A percentile compares a stretch with the other conserved stretches of the same genome.
Conservation (phyloP, 1,140 invertebrate genomes). For the Cyclina sinensis region DNA sequence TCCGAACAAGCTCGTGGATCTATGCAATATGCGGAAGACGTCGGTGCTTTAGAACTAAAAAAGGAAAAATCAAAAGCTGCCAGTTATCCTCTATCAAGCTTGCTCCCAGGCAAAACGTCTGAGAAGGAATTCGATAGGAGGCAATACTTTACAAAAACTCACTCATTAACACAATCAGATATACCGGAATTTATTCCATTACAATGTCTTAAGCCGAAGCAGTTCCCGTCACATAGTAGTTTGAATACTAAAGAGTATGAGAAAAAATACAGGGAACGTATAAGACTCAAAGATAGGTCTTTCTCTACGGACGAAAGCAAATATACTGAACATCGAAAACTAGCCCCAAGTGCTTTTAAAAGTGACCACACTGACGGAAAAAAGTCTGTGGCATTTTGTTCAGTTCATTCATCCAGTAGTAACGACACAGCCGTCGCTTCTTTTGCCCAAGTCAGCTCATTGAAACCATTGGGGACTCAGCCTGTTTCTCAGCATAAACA, state of each 20-base stretch:
- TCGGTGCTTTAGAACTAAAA: background rate
- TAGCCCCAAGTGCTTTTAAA: background rate
- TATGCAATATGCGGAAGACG: background rate
- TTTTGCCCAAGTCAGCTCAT: background rate
- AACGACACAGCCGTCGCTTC: background rate
- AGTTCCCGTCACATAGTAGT: background rate
- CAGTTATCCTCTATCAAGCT: too few species aligned
- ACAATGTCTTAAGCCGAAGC: background rate
- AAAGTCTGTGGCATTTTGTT: slow-evolving; percentile 24
- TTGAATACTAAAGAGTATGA: background rate
- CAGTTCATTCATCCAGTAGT: background rate
- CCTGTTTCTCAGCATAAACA: slow-evolving; percentile 22
- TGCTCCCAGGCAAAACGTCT: background rate
- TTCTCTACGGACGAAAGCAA: background rate
- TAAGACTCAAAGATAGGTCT: slow-evolving; percentile 10
- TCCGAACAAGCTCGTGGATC: background rate
- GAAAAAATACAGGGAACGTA: slow-evolving; percentile 14
- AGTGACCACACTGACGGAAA: background rate
- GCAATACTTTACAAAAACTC: background rate
- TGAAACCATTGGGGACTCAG: background rate
- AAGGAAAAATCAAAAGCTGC: background rate
- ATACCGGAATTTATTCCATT: background rate
- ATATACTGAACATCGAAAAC: background rate
- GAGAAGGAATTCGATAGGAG: background rate
- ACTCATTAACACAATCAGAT: background rate